Evolutionary conservation across 1,140 invertebrate species (phyloP), one percentile per base, ranked within the genome.

Genomic region (Teleopsis dalmanni): DNA sequence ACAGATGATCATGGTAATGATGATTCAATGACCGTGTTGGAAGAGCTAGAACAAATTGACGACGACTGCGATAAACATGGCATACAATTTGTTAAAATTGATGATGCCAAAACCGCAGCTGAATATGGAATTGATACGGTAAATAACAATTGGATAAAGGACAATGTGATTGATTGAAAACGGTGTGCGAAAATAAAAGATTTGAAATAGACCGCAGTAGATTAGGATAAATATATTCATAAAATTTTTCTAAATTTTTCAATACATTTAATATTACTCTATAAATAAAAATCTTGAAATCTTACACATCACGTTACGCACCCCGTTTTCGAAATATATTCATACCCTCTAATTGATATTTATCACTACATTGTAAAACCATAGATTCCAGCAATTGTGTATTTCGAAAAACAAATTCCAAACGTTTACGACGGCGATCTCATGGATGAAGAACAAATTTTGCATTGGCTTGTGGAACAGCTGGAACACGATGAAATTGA

Each of bases 61-160:
- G 90, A 94, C 69, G 90, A 94, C 65, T 91, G 87, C 59, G 88
- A 91, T 66, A 87, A 87, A 59, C 84, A 89, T 62, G 90, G 89
- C 38, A 94, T 95, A 57, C 88, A 92, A 69, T 93, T 95, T 70
- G 91, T 95, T 3, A 94, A 94, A 73, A 92, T 94, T 54, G 89
- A 91, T 57, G 89, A 94, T 67, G 76, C 81, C 21, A 80, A 81
- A 54, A 87, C 87, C 19, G 86, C 87, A 36, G 79, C 78, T 55
- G 86, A 90, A 57, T 93, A 87, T 70, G 91, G 91, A 55, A 88
- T 94, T 55, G 87, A 93, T 61, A 76, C 82, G 47, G 70, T 89
- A 69, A 36, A 23, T 7, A 7, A 21, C 33, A n/a, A 37, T 18
- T 22, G 10, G 23, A 23, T 16, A 40, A 7, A 13, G 14, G 13